Percentiles rank a stretch among this genome's conserved stretches.
Evolutionary conservation across 2,113 vertebrate species (phyloP).

Genomic region (Cyanocitta stelleri): DNA sequence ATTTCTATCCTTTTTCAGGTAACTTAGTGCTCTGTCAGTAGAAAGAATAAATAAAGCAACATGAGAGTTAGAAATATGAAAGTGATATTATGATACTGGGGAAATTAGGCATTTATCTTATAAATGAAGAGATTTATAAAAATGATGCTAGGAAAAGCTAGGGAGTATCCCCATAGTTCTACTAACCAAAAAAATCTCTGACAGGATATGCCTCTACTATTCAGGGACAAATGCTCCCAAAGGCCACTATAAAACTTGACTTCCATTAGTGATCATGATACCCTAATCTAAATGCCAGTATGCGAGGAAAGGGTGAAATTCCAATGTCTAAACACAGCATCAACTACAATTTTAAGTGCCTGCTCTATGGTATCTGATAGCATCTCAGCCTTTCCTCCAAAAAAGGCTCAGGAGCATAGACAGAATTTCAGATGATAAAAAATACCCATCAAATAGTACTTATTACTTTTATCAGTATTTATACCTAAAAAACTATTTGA

Average conservation of each 20-base stretch:
- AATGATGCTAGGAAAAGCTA: background rate
- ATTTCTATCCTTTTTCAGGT: background rate
- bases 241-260: background rate
- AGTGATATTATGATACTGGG: background rate
- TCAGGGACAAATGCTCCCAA: background rate
- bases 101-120: background rate
- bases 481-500: background rate
- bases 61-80: background rate
- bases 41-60: background rate
- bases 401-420: background rate
- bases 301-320: background rate
- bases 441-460: background rate
- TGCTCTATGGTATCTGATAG: background rate
- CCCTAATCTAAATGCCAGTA: background rate
- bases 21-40: background rate
- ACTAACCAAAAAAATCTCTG: background rate
- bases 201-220: background rate
- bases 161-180: background rate
- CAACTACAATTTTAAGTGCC: background rate
- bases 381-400: background rate
- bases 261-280: background rate
- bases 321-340: background rate
- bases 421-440: background rate
- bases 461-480: background rate
- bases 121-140: background rate